Conservation (phyloP, 2,888 invertebrate genomes). For the Bibio marci region DNA sequence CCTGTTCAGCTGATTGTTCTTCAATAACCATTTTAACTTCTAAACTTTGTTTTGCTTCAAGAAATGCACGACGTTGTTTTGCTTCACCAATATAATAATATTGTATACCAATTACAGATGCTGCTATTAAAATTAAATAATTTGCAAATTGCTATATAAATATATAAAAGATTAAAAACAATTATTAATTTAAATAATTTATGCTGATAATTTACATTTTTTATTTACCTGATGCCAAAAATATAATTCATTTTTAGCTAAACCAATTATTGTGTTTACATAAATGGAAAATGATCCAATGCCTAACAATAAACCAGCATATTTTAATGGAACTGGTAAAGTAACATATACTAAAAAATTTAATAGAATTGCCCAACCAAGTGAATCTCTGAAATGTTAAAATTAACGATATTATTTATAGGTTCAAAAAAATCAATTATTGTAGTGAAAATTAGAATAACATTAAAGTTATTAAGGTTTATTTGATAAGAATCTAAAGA, state of each 20-base stretch:
- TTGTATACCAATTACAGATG: conserved; percentile 56
- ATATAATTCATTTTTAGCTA: conserved; percentile 34
- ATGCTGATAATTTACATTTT: not conserved
- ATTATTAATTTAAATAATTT: not conserved
- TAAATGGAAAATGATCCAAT: conserved; percentile 43
- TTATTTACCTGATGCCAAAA: conserved; percentile 30
- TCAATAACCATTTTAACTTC: conserved; percentile 85
- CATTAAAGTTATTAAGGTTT: no score
- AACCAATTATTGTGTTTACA: conserved; percentile 36
- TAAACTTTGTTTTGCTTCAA: conserved; percentile 78
- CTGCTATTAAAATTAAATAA: conserved; percentile 47
- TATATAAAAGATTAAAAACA: conserved; percentile 6
- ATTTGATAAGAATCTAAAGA: no score
- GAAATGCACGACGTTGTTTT: conserved; percentile 73
- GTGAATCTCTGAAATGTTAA: conserved; percentile 35
- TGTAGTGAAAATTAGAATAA: no score
- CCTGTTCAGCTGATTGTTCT: conserved; percentile 86
- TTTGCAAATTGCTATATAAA: conserved; percentile 52
- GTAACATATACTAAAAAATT: conserved; percentile 59
- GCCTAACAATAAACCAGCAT: conserved; percentile 39
- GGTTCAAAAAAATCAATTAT: no score
- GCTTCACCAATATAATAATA: conserved; percentile 63
- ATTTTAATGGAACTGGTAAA: conserved; percentile 47
- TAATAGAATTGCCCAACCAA: conserved; percentile 55
- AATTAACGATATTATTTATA: no score